Base-by-base conservation (phyloP, 2,113 vertebrate genomes). In the Pica pica region DNA sequence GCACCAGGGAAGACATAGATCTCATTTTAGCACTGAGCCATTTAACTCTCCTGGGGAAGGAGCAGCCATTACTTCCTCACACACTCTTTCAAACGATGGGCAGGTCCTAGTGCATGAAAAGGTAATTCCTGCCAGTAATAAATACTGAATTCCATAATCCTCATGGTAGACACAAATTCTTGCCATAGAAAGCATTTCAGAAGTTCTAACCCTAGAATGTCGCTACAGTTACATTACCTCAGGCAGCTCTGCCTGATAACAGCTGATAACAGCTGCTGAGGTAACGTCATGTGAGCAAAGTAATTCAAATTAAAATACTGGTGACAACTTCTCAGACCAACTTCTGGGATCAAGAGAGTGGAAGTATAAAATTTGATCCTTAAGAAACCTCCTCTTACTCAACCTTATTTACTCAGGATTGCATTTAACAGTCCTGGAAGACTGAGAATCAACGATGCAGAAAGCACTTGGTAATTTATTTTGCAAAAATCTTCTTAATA, bases 381-480 rank as follows among this genome's bases (percentile, higher is more conserved):
- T 75, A 53, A 71, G 74, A 74, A 95, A 81, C 23, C 23, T 53
- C n/a, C 63, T 69, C 52, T 44, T 63, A 31, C 49, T 86, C 35
- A 6, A 15, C 35, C 50, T 60, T 84, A 63, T 88, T 95, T 95
- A 89, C 68, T 53, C 19, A 24, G 69, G 55, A 57, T 67, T 90
- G 83, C 95, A 96, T 89, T 96, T 96, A 93, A 90, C 97, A 98
- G 97, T 96, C 97, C 97, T 57, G 95, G 96, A 97, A 98, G 97
- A 98, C 94, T 98, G 98, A 98, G 96, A 96, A 92, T 95, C 96
- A 98, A 97, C 21, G 97, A 98, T 97, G 98, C 97, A 97, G 98
- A 98, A 98, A 98, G 93, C 92, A 96, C 78, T 94, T 81, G 84
- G 74, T 96, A 97, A 98, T 98, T 98, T 95, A 80, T 93, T 95